Evolutionary conservation across 2,888 invertebrate genomes (phyloP), one percentile per base, ranked within the genome.

Genomic region (Cybosia mesomella): DNA sequence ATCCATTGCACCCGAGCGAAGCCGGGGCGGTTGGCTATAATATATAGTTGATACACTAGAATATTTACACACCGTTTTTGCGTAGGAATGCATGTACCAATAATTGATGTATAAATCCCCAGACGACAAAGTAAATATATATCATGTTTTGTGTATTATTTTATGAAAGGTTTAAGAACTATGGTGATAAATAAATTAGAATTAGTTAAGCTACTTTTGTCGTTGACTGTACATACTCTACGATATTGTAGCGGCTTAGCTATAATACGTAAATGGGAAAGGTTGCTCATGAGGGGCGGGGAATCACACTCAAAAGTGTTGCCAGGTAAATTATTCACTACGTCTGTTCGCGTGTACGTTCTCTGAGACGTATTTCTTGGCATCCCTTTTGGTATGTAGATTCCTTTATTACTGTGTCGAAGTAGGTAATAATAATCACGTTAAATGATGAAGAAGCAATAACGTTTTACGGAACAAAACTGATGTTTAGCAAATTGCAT

Each of bases 281-380:
- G 73, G 72, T 75, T 70, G 72, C 83, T 85, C 85, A 82, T 86
- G 83, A 84, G 76, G 74, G 75, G 75, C 67, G 66, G 66, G 75
- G 70, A 72, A 75, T 76, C 76, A 58, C 73, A 80, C 76, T 83
- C 83, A 87, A 89, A n/a, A 89, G 87, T 87, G 85, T 82, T 75
- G 68, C 82, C 80, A 70, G 74, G 82, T 91, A 86, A 90, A 90
- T 90, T 89, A 91, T 91, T 91, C 87, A 91, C 73, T 77, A 73
- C 83, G 76, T 83, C 85, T 86, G 86, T 85, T 87, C 84, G 81
- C 78, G 79, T 80, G 74, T 79, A 79, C 80, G 81, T 87, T 73
- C 87, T 57, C 28, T 84, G 76, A 84, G 77, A 43, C 70, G 67
- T 67, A 77, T 78, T 77, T 81, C 80, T 76, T 66, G 70, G 73